A percentile compares a stretch with the other conserved stretches of the same genome.
Evolutionary conservation across 2,113 vertebrate species (phyloP).

Genomic region (Scatophagus argus): DNA sequence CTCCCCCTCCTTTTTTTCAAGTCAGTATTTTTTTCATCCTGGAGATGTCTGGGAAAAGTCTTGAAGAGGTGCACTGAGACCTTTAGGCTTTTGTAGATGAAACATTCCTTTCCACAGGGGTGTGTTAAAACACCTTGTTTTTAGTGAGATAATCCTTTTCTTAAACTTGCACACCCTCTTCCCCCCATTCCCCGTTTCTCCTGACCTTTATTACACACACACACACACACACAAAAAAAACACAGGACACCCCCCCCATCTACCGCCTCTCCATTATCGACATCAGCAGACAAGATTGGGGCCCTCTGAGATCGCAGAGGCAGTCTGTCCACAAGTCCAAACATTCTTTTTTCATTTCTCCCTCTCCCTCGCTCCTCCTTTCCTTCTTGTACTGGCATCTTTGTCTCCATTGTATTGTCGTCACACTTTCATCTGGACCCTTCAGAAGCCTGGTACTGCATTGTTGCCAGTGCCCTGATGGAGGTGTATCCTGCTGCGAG

Average conservation of each 20-base stretch:
- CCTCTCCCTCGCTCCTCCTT: slow-evolving; percentile 32
- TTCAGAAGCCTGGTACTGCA: slow-evolving; percentile 67
- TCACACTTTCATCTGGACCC: slow-evolving; percentile 79
- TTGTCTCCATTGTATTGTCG: slow-evolving; percentile 63
- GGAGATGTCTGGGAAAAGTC: slow-evolving; percentile 50
- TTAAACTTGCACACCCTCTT: slow-evolving; percentile 44
- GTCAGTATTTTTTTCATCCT: background rate
- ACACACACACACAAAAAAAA: slow-evolving; percentile 28
- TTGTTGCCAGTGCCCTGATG: slow-evolving; percentile 63
- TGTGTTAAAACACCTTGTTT: slow-evolving; percentile 69
- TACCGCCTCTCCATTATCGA: slow-evolving; percentile 70
- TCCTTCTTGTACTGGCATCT: slow-evolving; percentile 48
- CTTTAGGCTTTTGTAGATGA: slow-evolving; percentile 73
- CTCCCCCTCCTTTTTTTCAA: slow-evolving; percentile 5
- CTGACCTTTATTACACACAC: slow-evolving; percentile 53
- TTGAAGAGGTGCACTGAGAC: slow-evolving; percentile 44
- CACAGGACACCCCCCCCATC: slow-evolving; percentile 20
- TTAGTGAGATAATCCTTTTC: slow-evolving; percentile 71
- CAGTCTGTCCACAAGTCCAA: slow-evolving; percentile 75
- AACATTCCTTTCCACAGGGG: slow-evolving; percentile 53
- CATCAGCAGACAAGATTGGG: slow-evolving; percentile 70
- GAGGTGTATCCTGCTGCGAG: slow-evolving; percentile 75
- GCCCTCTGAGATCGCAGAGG: slow-evolving; percentile 73
- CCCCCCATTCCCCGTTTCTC: slow-evolving; percentile 40
- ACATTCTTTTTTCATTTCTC: slow-evolving; percentile 65